phyloP scores from a whole-genome alignment of 2,113 vertebrate genomes.

The Dolichallabes microphthalmus region DNA sequence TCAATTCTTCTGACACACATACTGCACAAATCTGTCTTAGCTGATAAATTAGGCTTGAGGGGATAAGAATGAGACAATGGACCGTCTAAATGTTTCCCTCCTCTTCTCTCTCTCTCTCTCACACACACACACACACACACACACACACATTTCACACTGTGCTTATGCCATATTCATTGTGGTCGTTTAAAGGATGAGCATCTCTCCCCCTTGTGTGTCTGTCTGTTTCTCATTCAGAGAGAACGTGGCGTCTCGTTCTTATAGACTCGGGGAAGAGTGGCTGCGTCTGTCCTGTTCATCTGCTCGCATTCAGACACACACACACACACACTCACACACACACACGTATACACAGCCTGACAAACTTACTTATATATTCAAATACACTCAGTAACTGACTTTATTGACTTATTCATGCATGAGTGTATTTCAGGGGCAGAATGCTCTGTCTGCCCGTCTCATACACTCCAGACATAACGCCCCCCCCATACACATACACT shows the following conservation, averaged over 20 bases:
- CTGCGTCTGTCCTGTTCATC: slow-evolving; percentile 47
- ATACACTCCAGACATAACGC: slow-evolving; percentile 55
- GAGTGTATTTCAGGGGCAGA: slow-evolving; percentile 69
- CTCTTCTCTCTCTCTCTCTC: slow-evolving; percentile 20
- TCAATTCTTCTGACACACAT: slow-evolving; percentile 40
- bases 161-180: slow-evolving; percentile 19
- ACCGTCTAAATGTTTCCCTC: slow-evolving; percentile 28
- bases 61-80: slow-evolving; percentile 39
- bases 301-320: slow-evolving; percentile 41
- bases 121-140: not conserved
- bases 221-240: slow-evolving; percentile 69
- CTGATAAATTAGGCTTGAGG: slow-evolving; percentile 53
- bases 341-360: slow-evolving; percentile 32
- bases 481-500: slow-evolving; percentile 42
- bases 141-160: slow-evolving; percentile 26
- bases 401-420: slow-evolving; percentile 75
- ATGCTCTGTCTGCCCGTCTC: slow-evolving; percentile 65
- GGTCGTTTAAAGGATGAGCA: slow-evolving; percentile 46
- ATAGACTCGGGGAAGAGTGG: slow-evolving; percentile 54
- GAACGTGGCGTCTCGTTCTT: slow-evolving; percentile 70
- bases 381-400: slow-evolving; percentile 47
- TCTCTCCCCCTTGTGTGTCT: slow-evolving; percentile 46
- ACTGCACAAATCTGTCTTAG: slow-evolving; percentile 33
- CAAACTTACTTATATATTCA: slow-evolving; percentile 6
- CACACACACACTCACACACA: slow-evolving; percentile 21